phyloP scores from a whole-genome alignment of 1,140 invertebrate species.

The Oedothorax gibbosus region DNA sequence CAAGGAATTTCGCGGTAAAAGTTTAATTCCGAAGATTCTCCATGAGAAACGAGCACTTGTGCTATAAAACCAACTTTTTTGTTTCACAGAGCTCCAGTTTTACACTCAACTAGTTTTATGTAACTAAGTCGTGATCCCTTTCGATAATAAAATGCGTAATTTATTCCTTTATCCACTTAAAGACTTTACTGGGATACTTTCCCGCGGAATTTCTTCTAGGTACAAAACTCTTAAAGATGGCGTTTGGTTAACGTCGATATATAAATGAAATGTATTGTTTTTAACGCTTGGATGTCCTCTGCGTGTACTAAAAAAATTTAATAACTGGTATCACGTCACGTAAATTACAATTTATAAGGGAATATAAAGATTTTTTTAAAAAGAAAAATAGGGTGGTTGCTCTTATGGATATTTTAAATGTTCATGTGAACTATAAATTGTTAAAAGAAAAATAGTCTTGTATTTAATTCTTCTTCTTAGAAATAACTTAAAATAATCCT shows the following conservation, averaged over 20 bases:
- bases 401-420: too few species aligned
- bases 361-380: too few species aligned
- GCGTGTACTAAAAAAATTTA: too few species aligned
- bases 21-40: conserved; percentile 7
- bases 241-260: too few species aligned
- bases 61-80: conserved; percentile 7
- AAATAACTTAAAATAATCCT: too few species aligned
- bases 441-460: too few species aligned
- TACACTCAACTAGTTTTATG: conserved; percentile 34
- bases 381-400: too few species aligned
- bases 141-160: conserved; percentile 23
- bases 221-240: too few species aligned
- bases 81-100: conserved; percentile 10
- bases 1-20: background rate
- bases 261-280: background rate
- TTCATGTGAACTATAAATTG: too few species aligned
- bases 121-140: conserved; percentile 25
- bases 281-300: background rate
- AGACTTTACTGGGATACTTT: background rate
- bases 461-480: too few species aligned
- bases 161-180: conserved; percentile 6
- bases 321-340: too few species aligned
- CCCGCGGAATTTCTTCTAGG: background rate
- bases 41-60: background rate
- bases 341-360: too few species aligned